phyloP scores from a whole-genome alignment of 2,888 invertebrate species.

The Spisula subtruncata region DNA sequence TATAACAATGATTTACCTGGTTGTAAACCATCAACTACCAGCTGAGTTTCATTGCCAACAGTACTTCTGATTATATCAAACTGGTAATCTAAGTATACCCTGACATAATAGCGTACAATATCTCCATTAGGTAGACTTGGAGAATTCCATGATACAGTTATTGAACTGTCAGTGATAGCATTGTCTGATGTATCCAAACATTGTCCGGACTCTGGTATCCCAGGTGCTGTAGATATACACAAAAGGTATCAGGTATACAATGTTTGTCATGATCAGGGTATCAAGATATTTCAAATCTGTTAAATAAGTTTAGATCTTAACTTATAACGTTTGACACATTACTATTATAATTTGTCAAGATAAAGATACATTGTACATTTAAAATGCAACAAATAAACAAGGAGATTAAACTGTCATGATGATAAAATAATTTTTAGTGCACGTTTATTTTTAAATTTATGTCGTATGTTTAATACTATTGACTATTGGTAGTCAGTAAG shows the following conservation, averaged over 20 bases:
- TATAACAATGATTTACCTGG: slow-evolving; percentile 42
- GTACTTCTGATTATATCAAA: slow-evolving; percentile 10
- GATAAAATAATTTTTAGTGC: too few species aligned
- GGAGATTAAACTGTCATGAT: too few species aligned
- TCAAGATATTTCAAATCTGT: background rate
- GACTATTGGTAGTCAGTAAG: too few species aligned
- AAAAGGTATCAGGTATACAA: too few species aligned
- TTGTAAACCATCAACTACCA: slow-evolving; percentile 10
- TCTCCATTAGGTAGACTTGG: slow-evolving; percentile 58
- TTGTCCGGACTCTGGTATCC: background rate
- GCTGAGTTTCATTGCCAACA: background rate
- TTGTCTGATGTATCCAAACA: slow-evolving; percentile 24
- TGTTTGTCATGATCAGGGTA: too few species aligned
- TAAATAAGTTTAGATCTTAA: too few species aligned
- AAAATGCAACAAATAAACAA: too few species aligned
- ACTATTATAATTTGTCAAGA: too few species aligned
- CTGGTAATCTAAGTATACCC: slow-evolving; percentile 20
- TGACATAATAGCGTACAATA: slow-evolving; percentile 40
- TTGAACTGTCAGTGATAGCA: slow-evolving; percentile 22
- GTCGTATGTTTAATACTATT: too few species aligned
- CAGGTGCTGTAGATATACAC: slow-evolving; percentile 39
- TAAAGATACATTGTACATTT: too few species aligned
- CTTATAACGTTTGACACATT: too few species aligned
- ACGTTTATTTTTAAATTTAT: too few species aligned
- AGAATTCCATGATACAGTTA: slow-evolving; percentile 42